phyloP scores from a whole-genome alignment of 2,113 vertebrate genomes.

The Odocoileus hemionus region DNA sequence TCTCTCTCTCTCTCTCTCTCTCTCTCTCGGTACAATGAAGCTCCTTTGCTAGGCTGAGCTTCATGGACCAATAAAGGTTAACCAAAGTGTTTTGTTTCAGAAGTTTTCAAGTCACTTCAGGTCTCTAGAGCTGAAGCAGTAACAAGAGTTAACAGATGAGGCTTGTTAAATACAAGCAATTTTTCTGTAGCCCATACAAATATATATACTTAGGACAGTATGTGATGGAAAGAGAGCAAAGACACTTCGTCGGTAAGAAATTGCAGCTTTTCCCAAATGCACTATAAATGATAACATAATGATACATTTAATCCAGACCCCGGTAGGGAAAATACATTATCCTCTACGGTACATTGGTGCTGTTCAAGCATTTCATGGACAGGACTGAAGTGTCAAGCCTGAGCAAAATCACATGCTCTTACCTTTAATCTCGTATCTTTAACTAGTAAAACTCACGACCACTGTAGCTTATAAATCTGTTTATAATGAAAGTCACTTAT shows the following conservation, averaged over 20 bases:
- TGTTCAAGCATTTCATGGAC: background rate
- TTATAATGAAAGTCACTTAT: background rate
- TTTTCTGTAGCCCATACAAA: background rate
- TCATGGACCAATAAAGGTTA: background rate
- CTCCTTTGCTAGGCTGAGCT: background rate
- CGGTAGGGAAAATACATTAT: background rate
- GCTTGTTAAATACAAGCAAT: background rate
- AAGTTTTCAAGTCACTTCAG: background rate
- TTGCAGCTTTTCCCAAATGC: background rate
- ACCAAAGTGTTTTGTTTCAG: background rate
- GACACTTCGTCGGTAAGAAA: background rate
- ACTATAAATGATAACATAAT: background rate
- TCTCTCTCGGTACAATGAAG: background rate
- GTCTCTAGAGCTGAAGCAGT: background rate
- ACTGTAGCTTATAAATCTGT: background rate
- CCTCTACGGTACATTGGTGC: background rate
- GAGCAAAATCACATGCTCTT: background rate
- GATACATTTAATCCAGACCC: background rate
- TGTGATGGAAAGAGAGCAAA: conserved; percentile 12
- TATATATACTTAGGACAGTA: background rate
- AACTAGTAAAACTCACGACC: background rate
- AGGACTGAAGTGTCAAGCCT: background rate
- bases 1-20: background rate
- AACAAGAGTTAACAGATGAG: background rate
- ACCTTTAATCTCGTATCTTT: background rate